Evolutionary conservation across 2,888 invertebrate species (phyloP).

Genomic region (Tinea pellionella): DNA sequence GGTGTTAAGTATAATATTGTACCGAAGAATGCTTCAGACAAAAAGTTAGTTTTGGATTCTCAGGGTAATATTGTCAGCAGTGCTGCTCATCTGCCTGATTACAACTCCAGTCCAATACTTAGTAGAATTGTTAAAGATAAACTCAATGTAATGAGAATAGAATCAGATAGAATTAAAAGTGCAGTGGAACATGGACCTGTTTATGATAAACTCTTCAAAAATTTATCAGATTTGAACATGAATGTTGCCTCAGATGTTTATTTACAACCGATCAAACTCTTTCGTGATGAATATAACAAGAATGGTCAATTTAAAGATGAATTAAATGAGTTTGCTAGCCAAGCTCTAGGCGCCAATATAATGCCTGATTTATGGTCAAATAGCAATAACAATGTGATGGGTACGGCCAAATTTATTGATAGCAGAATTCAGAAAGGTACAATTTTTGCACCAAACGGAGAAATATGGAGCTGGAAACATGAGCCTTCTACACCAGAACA

Average conservation of each 20-base stretch:
- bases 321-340: conserved; percentile 60
- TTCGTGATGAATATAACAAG: conserved; percentile 64
- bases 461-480: conserved; percentile 66
- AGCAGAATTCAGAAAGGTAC: conserved; percentile 59
- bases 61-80: conserved; percentile 63
- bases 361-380: conserved; percentile 54
- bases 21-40: conserved; percentile 61
- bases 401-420: conserved; percentile 48
- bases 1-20: conserved; percentile 62
- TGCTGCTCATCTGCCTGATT: conserved; percentile 58
- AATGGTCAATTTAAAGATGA: conserved; percentile 69
- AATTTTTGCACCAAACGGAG: conserved; percentile 63
- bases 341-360: conserved; percentile 52
- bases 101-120: conserved; percentile 58
- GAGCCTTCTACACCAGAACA: conserved; percentile 59
- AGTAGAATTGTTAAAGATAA: conserved; percentile 61
- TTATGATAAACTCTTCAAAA: conserved; percentile 68
- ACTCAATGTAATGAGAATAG: conserved; percentile 62
- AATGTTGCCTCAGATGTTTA: conserved; percentile 63
- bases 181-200: conserved; percentile 70
- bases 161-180: conserved; percentile 69
- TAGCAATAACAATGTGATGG: conserved; percentile 53
- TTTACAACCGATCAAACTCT: conserved; percentile 64
- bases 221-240: conserved; percentile 63
- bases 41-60: conserved; percentile 56